Base-by-base conservation (phyloP, 2,113 vertebrate species). In the Labeo rohita region DNA sequence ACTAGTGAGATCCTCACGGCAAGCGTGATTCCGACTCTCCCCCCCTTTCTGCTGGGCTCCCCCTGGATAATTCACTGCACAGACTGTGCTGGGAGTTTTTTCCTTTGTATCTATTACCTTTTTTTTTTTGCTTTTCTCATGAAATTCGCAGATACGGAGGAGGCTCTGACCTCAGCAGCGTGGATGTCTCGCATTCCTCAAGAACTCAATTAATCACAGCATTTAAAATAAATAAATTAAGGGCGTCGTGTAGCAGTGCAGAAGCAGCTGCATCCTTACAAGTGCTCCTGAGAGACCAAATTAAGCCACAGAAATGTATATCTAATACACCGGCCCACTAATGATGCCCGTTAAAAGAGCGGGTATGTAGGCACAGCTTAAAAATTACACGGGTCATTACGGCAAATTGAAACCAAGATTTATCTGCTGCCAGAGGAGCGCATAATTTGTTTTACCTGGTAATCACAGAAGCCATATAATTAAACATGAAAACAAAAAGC, bases 331-430 rank as follows among this genome's bases (percentile, higher is more conserved):
- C 90, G 89, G 90, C 92, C 89, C 92, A 91, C 93, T 95, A 95
- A 95, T 95, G 93, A 95, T 91, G 89, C 88, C 88, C 80, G 92
- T 92, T 93, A 93, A 94, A 89, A 93, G 93, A 92, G 92, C 87
- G 78, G 89, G 90, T 82, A 84, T 93, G 94, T 93, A 92, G 93
- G 91, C 93, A 91, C 90, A 89, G 93, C 93, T 92, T 92, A 93
- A 92, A 93, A 93, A 95, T 94, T 94, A 95, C 93, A 93, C 85
- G 89, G 93, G 93, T 94, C 94, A 93, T 95, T 95, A 95, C 90
- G 52, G 88, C 89, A 85, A 93, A 92, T 93, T 92, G 92, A 93
- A 93, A 91, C 87, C 61, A 87, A 91, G 94, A 95, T 94, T 95
- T 95, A 95, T 94, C 93, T 93, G 92, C 92, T 92, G 94, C 92